Percentiles rank a stretch among this genome's conserved stretches.
Conservation (phyloP, 2,113 vertebrate genomes). For the Lepisosteus oculatus region DNA sequence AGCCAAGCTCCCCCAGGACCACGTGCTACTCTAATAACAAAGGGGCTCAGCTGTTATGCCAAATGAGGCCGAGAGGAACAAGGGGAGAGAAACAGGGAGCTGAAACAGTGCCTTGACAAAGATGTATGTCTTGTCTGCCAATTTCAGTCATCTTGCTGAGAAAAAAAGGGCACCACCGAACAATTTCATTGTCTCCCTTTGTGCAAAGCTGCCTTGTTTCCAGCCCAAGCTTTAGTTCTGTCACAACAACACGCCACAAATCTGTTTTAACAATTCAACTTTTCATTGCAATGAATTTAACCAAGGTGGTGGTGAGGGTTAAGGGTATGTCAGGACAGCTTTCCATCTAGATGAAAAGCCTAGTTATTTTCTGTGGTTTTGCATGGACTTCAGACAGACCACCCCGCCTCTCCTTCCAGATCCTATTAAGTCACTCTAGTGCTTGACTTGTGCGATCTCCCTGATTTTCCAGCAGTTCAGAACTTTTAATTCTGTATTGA, state of each 20-base stretch:
- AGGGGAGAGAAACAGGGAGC: neutral
- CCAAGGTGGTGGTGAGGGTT: neutral
- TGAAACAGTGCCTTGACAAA: neutral
- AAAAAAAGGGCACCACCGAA: neutral
- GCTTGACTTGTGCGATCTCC: too few relatives aligned
- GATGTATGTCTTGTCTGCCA: neutral
- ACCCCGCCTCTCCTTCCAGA: too few relatives aligned
- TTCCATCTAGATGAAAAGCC: too few relatives aligned
- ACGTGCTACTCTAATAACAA: neutral
- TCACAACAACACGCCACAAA: neutral
- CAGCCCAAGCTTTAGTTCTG: neutral
- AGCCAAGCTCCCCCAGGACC: constrained; percentile 2
- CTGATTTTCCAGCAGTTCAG: too few relatives aligned
- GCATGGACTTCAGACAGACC: too few relatives aligned
- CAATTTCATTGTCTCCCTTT: neutral
- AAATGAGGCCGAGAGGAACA: constrained; percentile 9
- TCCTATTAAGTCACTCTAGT: too few relatives aligned
- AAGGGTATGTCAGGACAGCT: too few relatives aligned
- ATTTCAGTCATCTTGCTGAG: too few relatives aligned
- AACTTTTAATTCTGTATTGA: too few relatives aligned
- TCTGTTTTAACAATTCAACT: neutral
- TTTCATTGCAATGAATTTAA: neutral
- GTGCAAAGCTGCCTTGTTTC: neutral
- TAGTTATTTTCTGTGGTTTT: too few relatives aligned
- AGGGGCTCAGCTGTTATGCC: constrained; percentile 2